Percentiles rank a stretch among this genome's conserved stretches.
phyloP scores from a whole-genome alignment of 2,113 vertebrate genomes.

The Loxodonta africana region DNA sequence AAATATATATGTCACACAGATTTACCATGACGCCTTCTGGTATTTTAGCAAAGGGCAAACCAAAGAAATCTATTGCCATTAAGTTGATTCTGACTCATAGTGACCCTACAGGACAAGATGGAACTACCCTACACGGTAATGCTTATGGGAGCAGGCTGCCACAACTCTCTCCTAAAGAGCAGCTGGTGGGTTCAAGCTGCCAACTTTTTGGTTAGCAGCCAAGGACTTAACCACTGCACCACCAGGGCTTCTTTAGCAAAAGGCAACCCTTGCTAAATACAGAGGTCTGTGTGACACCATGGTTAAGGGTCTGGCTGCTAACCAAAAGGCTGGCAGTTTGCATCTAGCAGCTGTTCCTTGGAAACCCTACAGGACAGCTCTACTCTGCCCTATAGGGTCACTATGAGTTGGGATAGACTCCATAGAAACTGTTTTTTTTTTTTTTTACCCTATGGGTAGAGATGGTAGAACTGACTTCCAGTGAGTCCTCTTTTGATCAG shows the following conservation, averaged over 20 bases:
- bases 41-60: background rate
- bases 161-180: background rate
- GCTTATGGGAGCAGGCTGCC: background rate
- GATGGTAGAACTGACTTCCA: background rate
- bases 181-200: background rate
- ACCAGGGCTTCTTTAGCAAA: background rate
- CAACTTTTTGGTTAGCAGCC: too few species aligned
- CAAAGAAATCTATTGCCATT: background rate
- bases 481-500: background rate
- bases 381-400: too few species aligned
- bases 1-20: background rate
- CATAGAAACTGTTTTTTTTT: too few species aligned
- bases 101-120: background rate
- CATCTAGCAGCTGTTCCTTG: too few species aligned
- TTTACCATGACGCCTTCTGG: slow-evolving; percentile 3
- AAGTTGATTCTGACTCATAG: background rate
- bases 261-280: background rate
- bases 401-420: too few species aligned
- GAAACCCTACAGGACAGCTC: too few species aligned
- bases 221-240: too few species aligned
- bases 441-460: background rate
- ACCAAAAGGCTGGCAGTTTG: too few species aligned
- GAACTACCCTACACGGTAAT: background rate
- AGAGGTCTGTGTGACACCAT: background rate
- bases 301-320: too few species aligned